These are phyloP conservation scores for Megalops atlanticus DNA, from an alignment of 2,113 vertebrate genomes.

Conservation along the genomic window DNA sequence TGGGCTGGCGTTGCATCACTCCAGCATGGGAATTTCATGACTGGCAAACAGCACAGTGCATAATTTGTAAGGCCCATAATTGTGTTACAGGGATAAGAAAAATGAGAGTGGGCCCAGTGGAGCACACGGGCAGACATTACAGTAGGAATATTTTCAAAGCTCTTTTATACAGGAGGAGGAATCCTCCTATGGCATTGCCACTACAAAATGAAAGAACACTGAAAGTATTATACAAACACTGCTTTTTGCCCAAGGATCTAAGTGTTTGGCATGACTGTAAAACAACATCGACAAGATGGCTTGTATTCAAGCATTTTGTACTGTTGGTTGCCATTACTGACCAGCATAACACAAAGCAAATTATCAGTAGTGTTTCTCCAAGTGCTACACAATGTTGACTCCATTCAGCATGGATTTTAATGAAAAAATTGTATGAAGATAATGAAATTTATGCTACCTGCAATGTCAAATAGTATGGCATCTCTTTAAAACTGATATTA, in stretches of 20 bases:
- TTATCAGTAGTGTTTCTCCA: not conserved
- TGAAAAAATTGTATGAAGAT: not conserved
- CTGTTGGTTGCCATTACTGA: not conserved
- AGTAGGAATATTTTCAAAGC: not conserved
- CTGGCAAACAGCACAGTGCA: not conserved
- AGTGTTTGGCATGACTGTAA: not conserved
- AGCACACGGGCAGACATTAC: not conserved
- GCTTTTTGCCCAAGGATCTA: not conserved
- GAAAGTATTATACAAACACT: not conserved
- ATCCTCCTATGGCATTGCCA: not conserved
- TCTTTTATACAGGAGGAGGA: not conserved
- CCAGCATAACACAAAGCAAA: conserved; percentile 18
- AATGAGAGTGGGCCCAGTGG: too few species aligned
- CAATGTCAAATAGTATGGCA: too few species aligned
- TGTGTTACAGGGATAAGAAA: too few species aligned
- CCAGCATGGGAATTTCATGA: not conserved
- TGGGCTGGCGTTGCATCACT: too few species aligned
- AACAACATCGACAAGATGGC: not conserved
- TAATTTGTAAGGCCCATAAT: not conserved
- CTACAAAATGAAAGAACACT: not conserved
- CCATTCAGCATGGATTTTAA: not conserved
- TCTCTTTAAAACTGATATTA: too few species aligned
- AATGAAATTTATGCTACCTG: not conserved
- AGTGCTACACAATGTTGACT: not conserved
- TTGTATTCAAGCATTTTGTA: not conserved